These are phyloP conservation scores for Drosophila percnosoma DNA, from an alignment of 2,888 invertebrate species.

Conservation along the genomic window DNA sequence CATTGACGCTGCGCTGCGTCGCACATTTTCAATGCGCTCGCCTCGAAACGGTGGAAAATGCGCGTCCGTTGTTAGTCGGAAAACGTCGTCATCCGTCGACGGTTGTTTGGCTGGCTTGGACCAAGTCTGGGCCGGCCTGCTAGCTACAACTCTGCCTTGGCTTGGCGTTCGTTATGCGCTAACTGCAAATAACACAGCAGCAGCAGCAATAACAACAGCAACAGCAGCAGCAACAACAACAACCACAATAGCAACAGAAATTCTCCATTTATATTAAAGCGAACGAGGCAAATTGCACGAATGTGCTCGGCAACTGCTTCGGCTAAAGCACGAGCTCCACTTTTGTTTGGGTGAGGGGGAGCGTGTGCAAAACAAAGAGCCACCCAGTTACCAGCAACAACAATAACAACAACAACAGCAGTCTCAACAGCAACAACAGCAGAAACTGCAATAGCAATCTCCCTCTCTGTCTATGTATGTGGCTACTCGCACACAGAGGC, in stretches of 20 bases:
- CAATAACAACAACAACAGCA: slow-evolving; percentile 36
- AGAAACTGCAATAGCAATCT: slow-evolving; percentile 30
- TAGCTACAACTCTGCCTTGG: slow-evolving; percentile 57
- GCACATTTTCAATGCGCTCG: slow-evolving; percentile 81
- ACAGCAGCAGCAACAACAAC: slow-evolving; percentile 18
- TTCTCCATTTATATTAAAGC: slow-evolving; percentile 59
- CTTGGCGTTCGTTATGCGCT: slow-evolving; percentile 59
- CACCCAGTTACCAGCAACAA: slow-evolving; percentile 61
- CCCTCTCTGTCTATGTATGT: slow-evolving; percentile 33
- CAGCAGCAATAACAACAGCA: slow-evolving; percentile 28
- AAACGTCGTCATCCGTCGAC: slow-evolving; percentile 82
- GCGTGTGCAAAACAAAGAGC: slow-evolving; percentile 69
- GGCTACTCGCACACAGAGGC: slow-evolving; percentile 33
- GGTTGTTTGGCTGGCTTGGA: slow-evolving; percentile 75
- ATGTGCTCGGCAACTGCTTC: slow-evolving; percentile 52
- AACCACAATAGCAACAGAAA: slow-evolving; percentile 35
- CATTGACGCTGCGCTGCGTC: slow-evolving; percentile 73
- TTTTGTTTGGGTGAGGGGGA: slow-evolving; percentile 12
- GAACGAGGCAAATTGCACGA: slow-evolving; percentile 56
- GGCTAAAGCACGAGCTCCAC: slow-evolving; percentile 44
- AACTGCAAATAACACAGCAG: slow-evolving; percentile 56
- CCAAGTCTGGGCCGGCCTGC: slow-evolving; percentile 53
- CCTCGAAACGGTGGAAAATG: slow-evolving; percentile 80
- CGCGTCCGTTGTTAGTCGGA: slow-evolving; percentile 81
- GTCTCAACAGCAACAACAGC: slow-evolving; percentile 20